phyloP scores from a whole-genome alignment of 1,140 invertebrate genomes.

The Hyles euphorbiae region DNA sequence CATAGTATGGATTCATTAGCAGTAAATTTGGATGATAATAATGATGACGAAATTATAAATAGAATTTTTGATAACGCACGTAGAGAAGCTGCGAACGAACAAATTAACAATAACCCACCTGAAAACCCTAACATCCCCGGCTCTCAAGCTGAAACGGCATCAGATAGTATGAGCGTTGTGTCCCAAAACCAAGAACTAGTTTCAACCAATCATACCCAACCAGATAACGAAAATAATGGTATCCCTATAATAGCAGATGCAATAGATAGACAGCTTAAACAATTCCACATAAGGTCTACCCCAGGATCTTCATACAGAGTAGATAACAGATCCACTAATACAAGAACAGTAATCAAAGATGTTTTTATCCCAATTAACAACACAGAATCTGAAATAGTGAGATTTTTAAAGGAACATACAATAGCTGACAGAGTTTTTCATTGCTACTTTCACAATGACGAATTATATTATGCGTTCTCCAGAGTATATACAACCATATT shows the following conservation, averaged over 20 bases:
- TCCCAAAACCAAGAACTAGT: no score
- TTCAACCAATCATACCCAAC: no score
- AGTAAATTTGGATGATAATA: slow-evolving; percentile 2
- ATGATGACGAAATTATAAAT: no score
- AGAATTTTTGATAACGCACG: no score
- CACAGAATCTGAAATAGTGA: slow-evolving; percentile 14
- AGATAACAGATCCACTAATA: no score
- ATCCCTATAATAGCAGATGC: slow-evolving; percentile 15
- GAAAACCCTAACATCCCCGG: background rate
- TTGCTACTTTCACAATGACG: no score
- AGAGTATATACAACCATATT: no score
- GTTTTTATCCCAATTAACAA: slow-evolving; percentile 18
- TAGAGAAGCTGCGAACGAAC: no score
- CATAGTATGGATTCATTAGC: background rate
- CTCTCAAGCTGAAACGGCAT: no score
- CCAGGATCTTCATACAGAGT: slow-evolving; percentile 7
- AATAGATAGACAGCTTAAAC: slow-evolving; percentile 22
- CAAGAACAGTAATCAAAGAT: slow-evolving; percentile 15
- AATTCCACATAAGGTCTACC: slow-evolving; percentile 17
- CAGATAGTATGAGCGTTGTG: no score
- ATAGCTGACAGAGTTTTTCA: slow-evolving; percentile 12
- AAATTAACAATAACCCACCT: background rate
- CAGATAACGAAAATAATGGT: slow-evolving; percentile 2
- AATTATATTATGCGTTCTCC: no score
- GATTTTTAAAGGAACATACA: slow-evolving; percentile 26